These are phyloP conservation scores for Sarcophaga subvicina DNA, from an alignment of 2,888 invertebrate genomes.

Conservation along the genomic window DNA sequence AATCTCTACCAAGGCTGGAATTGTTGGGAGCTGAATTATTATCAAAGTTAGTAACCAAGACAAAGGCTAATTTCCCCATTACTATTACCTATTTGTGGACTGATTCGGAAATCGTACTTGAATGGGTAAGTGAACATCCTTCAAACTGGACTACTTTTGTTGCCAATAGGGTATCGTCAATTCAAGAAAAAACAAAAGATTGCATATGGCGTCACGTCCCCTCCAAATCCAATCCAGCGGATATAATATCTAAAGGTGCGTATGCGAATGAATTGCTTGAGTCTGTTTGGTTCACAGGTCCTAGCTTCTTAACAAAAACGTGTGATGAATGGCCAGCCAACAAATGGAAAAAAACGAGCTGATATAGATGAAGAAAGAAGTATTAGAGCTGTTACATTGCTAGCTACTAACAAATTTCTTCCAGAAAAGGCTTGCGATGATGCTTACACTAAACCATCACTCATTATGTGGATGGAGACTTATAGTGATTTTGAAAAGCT, in stretches of 20 bases:
- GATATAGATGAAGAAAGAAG: constrained; percentile 8
- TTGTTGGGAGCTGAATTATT: too few relatives aligned
- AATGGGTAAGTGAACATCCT: constrained; percentile 59
- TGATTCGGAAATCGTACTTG: constrained; percentile 63
- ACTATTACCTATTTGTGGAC: constrained; percentile 43
- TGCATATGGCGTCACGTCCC: constrained; percentile 38
- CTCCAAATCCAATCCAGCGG: constrained; percentile 26
- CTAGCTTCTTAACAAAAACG: constrained; percentile 2
- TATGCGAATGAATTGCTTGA: constrained; percentile 19
- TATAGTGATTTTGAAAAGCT: too few relatives aligned
- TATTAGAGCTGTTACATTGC: neutral
- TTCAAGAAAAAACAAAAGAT: constrained; percentile 32
- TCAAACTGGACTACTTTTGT: constrained; percentile 61
- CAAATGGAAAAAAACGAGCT: neutral
- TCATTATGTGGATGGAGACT: too few relatives aligned
- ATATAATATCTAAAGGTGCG: constrained; percentile 33
- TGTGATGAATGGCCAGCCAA: constrained; percentile 21
- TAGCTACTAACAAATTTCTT: neutral
- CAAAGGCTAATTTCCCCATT: constrained; percentile 23
- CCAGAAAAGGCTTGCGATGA: too few relatives aligned
- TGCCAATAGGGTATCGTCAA: constrained; percentile 53
- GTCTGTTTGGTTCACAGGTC: constrained; percentile 40
- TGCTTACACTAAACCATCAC: too few relatives aligned
- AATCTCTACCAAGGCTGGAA: constrained; percentile 55
- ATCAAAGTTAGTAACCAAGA: constrained; percentile 36